Evolutionary conservation across 2,113 vertebrate genomes (phyloP).

Genomic region (Todiramphus chloris): DNA sequence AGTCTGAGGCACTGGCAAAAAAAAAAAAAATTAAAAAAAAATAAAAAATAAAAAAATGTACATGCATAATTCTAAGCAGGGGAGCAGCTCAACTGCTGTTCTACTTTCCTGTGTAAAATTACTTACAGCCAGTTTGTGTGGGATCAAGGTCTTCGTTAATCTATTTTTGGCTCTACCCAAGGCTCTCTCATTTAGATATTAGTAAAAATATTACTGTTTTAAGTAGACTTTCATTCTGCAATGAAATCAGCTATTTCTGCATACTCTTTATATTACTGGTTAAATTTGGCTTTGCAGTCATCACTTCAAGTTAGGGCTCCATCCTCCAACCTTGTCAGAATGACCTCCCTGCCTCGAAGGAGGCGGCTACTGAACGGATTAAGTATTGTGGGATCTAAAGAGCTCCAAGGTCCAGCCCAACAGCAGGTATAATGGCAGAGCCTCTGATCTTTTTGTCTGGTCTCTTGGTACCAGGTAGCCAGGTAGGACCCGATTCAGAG

Average conservation of each 20-base stretch:
- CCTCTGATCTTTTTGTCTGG: not conserved
- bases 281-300: not conserved
- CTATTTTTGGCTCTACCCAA: conserved; percentile 26
- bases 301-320: not conserved
- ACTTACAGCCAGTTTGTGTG: conserved; percentile 41
- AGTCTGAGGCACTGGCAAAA: not conserved
- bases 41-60: not conserved
- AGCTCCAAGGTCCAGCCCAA: not conserved
- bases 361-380: not conserved
- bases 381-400: not conserved
- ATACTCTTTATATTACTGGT: not conserved
- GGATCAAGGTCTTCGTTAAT: conserved; percentile 43
- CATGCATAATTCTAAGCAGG: not conserved
- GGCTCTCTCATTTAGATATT: conserved; percentile 37
- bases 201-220: conserved; percentile 30
- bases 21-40: not conserved
- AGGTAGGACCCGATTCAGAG: not conserved
- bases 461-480: not conserved
- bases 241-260: not conserved
- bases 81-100: conserved; percentile 15
- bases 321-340: not conserved
- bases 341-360: not conserved
- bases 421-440: not conserved
- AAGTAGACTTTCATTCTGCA: not conserved
- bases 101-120: conserved; percentile 51